Percentiles rank a stretch among this genome's conserved stretches.
Conservation (phyloP, 2,113 vertebrate genomes). For the Castor canadensis region DNA sequence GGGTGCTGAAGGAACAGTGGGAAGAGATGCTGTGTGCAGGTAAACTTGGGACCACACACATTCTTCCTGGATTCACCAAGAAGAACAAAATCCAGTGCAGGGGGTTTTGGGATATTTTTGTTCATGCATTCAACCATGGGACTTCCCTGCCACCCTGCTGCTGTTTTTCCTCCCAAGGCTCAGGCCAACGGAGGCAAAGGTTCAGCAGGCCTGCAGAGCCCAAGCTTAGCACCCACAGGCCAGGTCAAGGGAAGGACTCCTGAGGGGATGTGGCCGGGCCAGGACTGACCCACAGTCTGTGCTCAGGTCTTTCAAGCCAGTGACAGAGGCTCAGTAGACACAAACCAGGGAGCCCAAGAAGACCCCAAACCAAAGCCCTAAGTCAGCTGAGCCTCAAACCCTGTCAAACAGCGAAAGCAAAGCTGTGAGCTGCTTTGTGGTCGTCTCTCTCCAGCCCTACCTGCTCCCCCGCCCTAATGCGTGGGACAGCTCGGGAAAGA, state of each 20-base stretch:
- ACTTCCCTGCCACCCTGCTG: not conserved
- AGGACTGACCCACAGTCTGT: not conserved
- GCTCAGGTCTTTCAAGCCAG: not conserved
- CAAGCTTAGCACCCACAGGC: not conserved
- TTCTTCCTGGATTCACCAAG: not conserved
- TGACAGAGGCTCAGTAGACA: not conserved
- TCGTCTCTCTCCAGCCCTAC: not conserved
- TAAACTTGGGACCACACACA: not conserved
- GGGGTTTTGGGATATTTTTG: not conserved
- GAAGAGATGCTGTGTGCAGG: not conserved
- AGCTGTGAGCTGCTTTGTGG: fast-evolving
- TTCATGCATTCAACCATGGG: not conserved
- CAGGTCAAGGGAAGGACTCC: fast-evolving
- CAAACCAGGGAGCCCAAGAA: not conserved
- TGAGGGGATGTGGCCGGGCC: not conserved
- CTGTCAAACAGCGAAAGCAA: not conserved
- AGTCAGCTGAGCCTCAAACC: not conserved
- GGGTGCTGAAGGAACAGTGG: not conserved
- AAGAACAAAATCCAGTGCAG: not conserved
- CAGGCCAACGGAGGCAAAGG: not conserved
- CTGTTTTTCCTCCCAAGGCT: not conserved
- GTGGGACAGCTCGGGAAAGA: not conserved
- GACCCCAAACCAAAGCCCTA: not conserved
- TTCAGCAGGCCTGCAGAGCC: no score
- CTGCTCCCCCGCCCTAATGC: no score